phyloP scores from a whole-genome alignment of 2,113 vertebrate species.

The Scophthalmus maximus region DNA sequence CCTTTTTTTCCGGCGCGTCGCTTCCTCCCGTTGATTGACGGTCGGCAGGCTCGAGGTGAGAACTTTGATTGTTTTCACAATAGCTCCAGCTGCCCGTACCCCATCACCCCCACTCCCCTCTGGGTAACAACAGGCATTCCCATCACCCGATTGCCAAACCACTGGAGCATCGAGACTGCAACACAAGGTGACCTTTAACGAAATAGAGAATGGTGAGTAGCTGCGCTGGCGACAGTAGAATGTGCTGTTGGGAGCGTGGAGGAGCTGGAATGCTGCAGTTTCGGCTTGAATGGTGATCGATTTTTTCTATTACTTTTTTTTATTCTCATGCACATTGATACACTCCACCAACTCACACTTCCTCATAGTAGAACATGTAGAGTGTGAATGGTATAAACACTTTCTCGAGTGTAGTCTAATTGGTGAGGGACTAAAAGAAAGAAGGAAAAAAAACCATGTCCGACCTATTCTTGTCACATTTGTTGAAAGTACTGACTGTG shows the following conservation, averaged over 20 bases:
- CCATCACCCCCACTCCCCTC: background rate
- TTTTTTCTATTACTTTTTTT: slow-evolving; percentile 3
- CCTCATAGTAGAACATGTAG: slow-evolving; percentile 8
- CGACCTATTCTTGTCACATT: background rate
- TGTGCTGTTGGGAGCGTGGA: slow-evolving; percentile 29
- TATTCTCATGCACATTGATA: background rate
- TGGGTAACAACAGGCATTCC: slow-evolving; percentile 55
- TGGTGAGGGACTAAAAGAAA: background rate
- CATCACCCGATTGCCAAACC: slow-evolving; percentile 66
- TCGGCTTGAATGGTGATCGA: slow-evolving; percentile 49
- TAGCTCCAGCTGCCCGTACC: slow-evolving; percentile 50
- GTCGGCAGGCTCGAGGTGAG: slow-evolving; percentile 39
- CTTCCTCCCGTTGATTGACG: slow-evolving; percentile 58
- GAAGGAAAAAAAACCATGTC: background rate
- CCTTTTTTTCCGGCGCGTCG: slow-evolving; percentile 8
- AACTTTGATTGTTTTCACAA: slow-evolving; percentile 39
- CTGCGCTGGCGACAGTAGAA: slow-evolving; percentile 4
- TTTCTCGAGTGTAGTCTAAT: background rate
- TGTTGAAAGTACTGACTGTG: background rate
- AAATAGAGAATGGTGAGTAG: slow-evolving; percentile 36
- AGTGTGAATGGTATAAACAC: background rate
- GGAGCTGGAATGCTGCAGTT: slow-evolving; percentile 27
- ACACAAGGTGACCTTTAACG: slow-evolving; percentile 73
- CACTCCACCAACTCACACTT: slow-evolving; percentile 17
- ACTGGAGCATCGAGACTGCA: slow-evolving; percentile 58